Evolutionary conservation across 2,888 invertebrate species (phyloP), one percentile per base, ranked within the genome.

Genomic region (Tillus elongatus): DNA sequence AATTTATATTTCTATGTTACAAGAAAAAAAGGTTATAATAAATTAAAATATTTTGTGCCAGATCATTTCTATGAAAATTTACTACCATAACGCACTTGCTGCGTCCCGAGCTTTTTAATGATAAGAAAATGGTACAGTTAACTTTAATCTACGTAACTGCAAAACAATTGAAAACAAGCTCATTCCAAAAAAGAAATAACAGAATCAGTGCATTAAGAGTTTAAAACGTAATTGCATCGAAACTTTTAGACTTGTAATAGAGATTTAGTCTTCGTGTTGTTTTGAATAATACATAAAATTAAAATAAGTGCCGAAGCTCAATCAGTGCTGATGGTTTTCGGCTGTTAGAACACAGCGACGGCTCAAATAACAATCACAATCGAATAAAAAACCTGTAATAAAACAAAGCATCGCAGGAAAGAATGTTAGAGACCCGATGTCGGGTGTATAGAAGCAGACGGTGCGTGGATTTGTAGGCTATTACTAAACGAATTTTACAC

Each of bases 401-500:
- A 31, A 44, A 44, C 15, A 35, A 10, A 32, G 30, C 13, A 36
- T 35, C 36, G 36, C 36, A 40, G 39, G 45, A 48, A 51, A 44
- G 13, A 37, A 35, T 35, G 40, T n/a, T n/a, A n/a, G n/a, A n/a
- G n/a, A n/a, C n/a, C n/a, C n/a, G n/a, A n/a, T n/a, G n/a, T n/a
- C n/a, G n/a, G n/a, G n/a, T n/a, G 33, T 39, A 40, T 44, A 51
- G 40, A 40, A 42, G 44, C 45, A 44, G 30, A 35, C 39, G 34
- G 37, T 41, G 44, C 43, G 42, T 35, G 58, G 59, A 60, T 61
- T 61, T 58, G 57, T 60, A 56, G 56, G 51, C 63, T 54, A 61
- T 63, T 61, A 60, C 62, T 53, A 52, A 57, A 60, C 51, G 61
- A 64, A 65, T 64, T 64, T 65, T 64, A 64, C 64, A 64, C 65